Evolutionary conservation across 2,888 invertebrate genomes (phyloP).

Genomic region (Drosophila mulleri): DNA sequence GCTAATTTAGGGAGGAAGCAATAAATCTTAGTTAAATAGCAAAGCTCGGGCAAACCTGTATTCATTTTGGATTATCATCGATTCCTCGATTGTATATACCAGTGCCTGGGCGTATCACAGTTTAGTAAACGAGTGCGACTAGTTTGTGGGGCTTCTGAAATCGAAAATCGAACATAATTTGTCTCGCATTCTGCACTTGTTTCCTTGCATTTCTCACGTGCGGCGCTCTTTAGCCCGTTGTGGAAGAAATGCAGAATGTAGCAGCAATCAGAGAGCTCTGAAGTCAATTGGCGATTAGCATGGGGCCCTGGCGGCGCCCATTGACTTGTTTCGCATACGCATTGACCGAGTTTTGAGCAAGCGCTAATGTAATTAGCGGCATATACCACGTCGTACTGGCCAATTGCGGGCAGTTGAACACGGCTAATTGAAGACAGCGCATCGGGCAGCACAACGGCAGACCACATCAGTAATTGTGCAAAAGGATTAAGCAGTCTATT

Average conservation of each 20-base stretch:
- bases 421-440: slow-evolving; percentile 81
- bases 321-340: slow-evolving; percentile 70
- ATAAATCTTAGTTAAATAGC: not conserved
- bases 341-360: slow-evolving; percentile 75
- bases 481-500: slow-evolving; percentile 57
- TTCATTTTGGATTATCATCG: not conserved
- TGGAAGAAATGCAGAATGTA: not conserved
- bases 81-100: not conserved
- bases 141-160: slow-evolving; percentile 64
- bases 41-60: not conserved
- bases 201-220: slow-evolving; percentile 59
- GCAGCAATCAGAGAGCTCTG: slow-evolving; percentile 41
- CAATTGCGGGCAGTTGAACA: slow-evolving; percentile 79
- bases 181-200: slow-evolving; percentile 40
- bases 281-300: slow-evolving; percentile 72
- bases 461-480: not conserved
- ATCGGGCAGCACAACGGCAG: slow-evolving; percentile 56
- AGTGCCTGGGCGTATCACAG: slow-evolving; percentile 20
- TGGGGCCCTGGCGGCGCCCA: slow-evolving; percentile 53
- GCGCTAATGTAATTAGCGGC: slow-evolving; percentile 84
- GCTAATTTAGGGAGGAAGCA: not conserved
- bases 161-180: slow-evolving; percentile 71
- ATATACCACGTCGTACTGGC: slow-evolving; percentile 72
- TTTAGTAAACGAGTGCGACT: slow-evolving; percentile 37
- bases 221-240: slow-evolving; percentile 10